Evolutionary conservation across 2,888 invertebrate species (phyloP), one percentile per base, ranked within the genome.

Genomic region (Bugulina stolonifera): DNA sequence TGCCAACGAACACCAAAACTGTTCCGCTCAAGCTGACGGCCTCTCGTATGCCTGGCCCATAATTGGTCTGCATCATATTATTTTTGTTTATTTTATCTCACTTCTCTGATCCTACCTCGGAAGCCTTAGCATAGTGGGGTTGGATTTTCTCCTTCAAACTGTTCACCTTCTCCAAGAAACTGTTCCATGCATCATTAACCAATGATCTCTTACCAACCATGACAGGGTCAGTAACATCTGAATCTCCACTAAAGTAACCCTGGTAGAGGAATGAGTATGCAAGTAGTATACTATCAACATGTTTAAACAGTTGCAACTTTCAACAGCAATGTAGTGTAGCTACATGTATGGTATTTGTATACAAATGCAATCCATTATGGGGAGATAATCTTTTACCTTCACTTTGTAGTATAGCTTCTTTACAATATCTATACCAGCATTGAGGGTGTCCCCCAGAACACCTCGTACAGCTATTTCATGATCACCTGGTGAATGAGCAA

Each of bases 71-170:
- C n/a, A n/a, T n/a, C n/a, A n/a, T n/a, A n/a, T n/a, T n/a, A n/a
- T n/a, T n/a, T n/a, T n/a, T n/a, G n/a, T n/a, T n/a, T n/a, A n/a
- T n/a, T n/a, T n/a, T n/a, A n/a, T n/a, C n/a, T n/a, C n/a, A n/a
- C n/a, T n/a, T n/a, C n/a, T n/a, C n/a, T n/a, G n/a, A n/a, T n/a
- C 64, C 14, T 64, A 64, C 64, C 32, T 64, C 64, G 29, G 32
- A 2, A 3, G 27, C 32, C 32, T 32, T 64, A 22, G 22, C 64
- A 14, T 14, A 22, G 22, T 64, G 27, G 3, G 64, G 64, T 2
- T 14, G 25, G 27, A 64, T 14, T 5, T 14, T 27, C 27, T 64
- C 29, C 32, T 64, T 64, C 32, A 64, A 32, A 14, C 5, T 27
- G 14, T 25, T 32, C n/a, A 64, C 32, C 32, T 32, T 64, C 5